These are phyloP conservation scores for Rhodinocichla rosea DNA, from an alignment of 2,113 vertebrate species.

Conservation along the genomic window DNA sequence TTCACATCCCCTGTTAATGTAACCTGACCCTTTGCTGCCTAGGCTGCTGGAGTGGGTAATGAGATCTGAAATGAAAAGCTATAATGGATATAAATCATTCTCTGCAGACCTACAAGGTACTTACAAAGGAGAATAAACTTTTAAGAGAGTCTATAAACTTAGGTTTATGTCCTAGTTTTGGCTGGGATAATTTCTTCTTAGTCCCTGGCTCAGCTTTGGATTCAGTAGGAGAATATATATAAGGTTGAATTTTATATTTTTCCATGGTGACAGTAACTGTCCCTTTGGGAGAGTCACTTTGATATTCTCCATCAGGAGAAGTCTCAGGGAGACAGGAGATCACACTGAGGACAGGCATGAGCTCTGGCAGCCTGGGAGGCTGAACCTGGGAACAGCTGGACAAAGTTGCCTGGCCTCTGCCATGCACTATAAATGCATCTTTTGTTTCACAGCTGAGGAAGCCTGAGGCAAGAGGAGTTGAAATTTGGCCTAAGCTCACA, in stretches of 20 bases:
- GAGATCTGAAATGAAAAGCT: not conserved
- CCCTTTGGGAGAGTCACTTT: not conserved
- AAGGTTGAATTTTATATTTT: not conserved
- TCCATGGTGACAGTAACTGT: not conserved
- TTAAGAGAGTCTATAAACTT: not conserved
- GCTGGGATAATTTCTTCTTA: not conserved
- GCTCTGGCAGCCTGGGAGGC: not conserved
- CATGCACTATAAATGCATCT: not conserved
- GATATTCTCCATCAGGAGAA: not conserved
- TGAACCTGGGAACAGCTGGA: not conserved
- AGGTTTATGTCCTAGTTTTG: not conserved
- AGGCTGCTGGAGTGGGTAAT: not conserved
- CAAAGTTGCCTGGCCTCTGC: not conserved
- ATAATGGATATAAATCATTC: not conserved
- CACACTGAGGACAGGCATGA: fast-evolving
- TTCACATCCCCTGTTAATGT: not conserved
- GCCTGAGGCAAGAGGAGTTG: not conserved
- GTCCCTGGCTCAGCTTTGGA: not conserved
- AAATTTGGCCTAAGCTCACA: not conserved
- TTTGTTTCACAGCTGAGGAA: not conserved
- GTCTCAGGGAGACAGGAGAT: not conserved
- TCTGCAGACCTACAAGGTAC: not conserved
- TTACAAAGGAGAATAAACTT: not conserved
- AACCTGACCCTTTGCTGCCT: not conserved
- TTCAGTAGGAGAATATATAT: not conserved